Percentiles rank a stretch among this genome's conserved stretches.
Conservation (phyloP, 2,113 vertebrate genomes). For the Excalfactoria chinensis region DNA sequence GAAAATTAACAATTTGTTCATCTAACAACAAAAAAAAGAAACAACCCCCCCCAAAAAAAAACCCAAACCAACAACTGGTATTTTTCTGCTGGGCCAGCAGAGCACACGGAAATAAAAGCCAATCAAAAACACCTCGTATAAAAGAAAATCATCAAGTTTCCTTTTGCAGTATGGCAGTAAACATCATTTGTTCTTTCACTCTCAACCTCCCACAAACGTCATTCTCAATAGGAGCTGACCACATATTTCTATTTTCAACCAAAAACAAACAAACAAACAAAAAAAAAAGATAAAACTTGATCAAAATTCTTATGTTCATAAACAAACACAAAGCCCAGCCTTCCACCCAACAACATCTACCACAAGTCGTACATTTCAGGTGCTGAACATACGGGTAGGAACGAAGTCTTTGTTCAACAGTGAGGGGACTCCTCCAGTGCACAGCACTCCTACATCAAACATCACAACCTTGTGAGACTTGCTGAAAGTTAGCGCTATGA, state of each 20-base stretch:
- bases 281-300: neutral
- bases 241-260: neutral
- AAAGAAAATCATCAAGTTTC: conserved; percentile 20
- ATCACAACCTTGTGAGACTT: neutral
- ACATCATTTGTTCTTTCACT: conserved; percentile 54
- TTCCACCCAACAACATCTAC: neutral
- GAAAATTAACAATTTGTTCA: conserved; percentile 32
- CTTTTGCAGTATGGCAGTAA: conserved; percentile 61
- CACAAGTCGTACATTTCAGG: neutral
- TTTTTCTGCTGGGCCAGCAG: neutral
- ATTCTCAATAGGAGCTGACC: conserved; percentile 36
- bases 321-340: conserved; percentile 46
- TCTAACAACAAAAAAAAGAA: neutral
- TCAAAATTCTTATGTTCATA: conserved; percentile 53
- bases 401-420: neutral
- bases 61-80: neutral
- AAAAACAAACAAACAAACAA: neutral
- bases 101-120: conserved; percentile 39
- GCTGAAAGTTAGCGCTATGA: neutral
- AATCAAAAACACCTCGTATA: conserved; percentile 42
- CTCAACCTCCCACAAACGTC: conserved; percentile 44
- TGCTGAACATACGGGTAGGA: neutral
- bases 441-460: neutral
- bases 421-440: neutral
- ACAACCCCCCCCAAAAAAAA: too few relatives aligned